Conservation (phyloP, 2,888 invertebrate genomes). For the Ganaspis brasiliensis region DNA sequence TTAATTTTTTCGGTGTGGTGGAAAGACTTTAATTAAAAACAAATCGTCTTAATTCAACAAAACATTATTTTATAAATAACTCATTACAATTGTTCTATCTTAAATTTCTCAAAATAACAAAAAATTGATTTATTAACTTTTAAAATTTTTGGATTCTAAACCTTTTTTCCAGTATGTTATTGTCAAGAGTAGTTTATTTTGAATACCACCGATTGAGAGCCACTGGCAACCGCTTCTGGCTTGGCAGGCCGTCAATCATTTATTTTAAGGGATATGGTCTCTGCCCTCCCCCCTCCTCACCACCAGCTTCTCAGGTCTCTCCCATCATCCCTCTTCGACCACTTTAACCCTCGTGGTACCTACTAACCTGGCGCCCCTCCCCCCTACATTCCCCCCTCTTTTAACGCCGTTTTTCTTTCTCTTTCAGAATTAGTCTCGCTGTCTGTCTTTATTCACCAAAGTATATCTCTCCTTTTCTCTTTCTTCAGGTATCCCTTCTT, state of each 20-base stretch:
- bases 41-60: no score
- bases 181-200: neutral
- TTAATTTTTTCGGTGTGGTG: no score
- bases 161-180: no score
- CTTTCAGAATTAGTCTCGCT: neutral
- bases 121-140: no score
- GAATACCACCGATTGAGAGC: neutral
- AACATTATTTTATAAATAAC: no score
- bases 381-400: neutral
- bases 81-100: no score
- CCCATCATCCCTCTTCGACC: slow-evolving; percentile 18
- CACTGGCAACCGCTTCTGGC: slow-evolving; percentile 24
- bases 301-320: neutral
- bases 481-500: slow-evolving; percentile 4
- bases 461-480: neutral
- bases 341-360: slow-evolving; percentile 30
- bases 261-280: slow-evolving; percentile 25
- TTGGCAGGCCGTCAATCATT: slow-evolving; percentile 28
- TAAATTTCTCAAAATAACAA: no score
- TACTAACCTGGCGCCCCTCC: slow-evolving; percentile 5
- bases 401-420: neutral
- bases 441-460: slow-evolving; percentile 20
- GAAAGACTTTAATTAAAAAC: no score
- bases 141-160: no score
- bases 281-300: neutral